Conservation (phyloP, 2,797 vertebrate species). For the Bothrops alternatus region DNA sequence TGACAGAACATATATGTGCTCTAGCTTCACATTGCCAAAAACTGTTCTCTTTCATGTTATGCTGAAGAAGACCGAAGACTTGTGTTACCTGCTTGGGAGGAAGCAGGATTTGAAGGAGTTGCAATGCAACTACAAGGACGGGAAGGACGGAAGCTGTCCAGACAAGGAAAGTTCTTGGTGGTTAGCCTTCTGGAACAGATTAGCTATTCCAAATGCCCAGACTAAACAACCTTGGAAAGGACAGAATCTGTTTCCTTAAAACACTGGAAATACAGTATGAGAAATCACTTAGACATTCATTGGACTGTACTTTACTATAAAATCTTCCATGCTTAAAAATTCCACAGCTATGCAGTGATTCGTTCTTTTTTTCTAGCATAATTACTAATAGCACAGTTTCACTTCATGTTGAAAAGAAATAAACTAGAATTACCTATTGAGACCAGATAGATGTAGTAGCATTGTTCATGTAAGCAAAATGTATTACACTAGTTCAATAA, state of each 20-base stretch:
- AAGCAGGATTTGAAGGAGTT: constrained; percentile 17
- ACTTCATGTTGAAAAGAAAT: background rate
- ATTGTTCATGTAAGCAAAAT: constrained; percentile 19
- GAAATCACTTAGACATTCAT: constrained; percentile 52
- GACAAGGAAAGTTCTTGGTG: constrained; percentile 65
- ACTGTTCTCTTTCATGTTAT: constrained; percentile 40
- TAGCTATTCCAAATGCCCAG: constrained; percentile 64
- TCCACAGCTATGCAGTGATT: constrained; percentile 25
- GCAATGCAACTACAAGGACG: constrained; percentile 28
- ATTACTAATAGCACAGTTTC: constrained; percentile 24
- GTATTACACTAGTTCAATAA: constrained; percentile 46
- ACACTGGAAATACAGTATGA: constrained; percentile 60
- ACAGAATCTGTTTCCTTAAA: constrained; percentile 68
- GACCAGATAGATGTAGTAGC: constrained; percentile 35
- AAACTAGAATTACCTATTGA: constrained; percentile 36
- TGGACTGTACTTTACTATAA: constrained; percentile 43
- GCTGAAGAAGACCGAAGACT: constrained; percentile 45
- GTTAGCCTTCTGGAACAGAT: constrained; percentile 68
- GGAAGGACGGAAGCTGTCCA: constrained; percentile 56
- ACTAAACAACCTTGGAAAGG: constrained; percentile 70
- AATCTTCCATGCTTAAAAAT: constrained; percentile 25
- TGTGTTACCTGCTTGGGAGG: constrained; percentile 52
- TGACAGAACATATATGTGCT: constrained; percentile 29
- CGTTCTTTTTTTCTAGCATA: constrained; percentile 31
- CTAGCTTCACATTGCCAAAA: constrained; percentile 21